Evolutionary conservation across 2,888 invertebrate genomes (phyloP), one percentile per base, ranked within the genome.

Genomic region (Panopea generosa): DNA sequence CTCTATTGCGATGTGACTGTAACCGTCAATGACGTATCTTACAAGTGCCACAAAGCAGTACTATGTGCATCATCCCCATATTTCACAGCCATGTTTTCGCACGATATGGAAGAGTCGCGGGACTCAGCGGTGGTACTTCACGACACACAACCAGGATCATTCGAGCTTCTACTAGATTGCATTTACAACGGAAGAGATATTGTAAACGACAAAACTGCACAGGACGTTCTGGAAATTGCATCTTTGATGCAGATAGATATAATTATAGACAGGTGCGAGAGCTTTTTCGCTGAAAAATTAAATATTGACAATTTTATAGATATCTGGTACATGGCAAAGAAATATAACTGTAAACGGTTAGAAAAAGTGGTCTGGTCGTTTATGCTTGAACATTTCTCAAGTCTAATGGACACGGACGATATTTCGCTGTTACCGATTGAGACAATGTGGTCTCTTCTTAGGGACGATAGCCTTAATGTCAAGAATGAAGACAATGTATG

Each of bases 171-270:
- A 40, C 94, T 98, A 77, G 95, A 96, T 84, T 97, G 96, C 92
- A 95, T 97, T 0, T 98, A 98, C 92, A 93, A 96, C 53, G 94
- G 97, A 61, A 95, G 95, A 83, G 95, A 96, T 67, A 95, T 95
- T 74, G 94, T 98, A 24, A 95, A 94, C 71, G 94, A 95, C 52
- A 94, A 95, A 50, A 97, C 97, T 90, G 97, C 97, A 0, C 95
- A 96, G 87, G 86, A 88, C 20, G 57, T 88, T 1, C 93, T 97
- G 16, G 95, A 96, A 88, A 95, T 96, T 0, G 96, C 97, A 1
- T 97, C 97, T 93, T 97, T 97, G 90, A 95, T 98, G 62, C 95
- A 96, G 85, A 95, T 97, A 86, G 93, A 95, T 55, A 96, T 96
- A 0, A 95, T 97, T 47, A 94, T 96, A 62, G 95, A 96, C 76